Evolutionary conservation across 2,113 vertebrate species (phyloP).

Genomic region (Actenoides lindsayi): DNA sequence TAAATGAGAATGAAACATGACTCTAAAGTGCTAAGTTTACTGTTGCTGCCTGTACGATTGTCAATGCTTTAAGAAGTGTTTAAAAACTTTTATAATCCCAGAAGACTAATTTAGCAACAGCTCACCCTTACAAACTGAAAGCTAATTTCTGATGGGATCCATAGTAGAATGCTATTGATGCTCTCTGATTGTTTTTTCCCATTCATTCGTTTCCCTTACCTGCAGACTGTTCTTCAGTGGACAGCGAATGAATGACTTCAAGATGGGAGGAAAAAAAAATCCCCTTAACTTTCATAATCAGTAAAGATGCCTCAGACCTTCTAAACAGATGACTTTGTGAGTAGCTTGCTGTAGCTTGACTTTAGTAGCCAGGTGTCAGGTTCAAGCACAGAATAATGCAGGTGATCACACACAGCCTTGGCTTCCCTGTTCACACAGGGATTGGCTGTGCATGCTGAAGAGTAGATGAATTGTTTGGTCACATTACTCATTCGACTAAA

Average conservation of each 20-base stretch:
- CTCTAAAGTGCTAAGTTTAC: neutral
- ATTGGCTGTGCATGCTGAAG: neutral
- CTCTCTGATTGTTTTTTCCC: neutral
- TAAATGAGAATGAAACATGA: neutral
- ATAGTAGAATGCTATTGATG: neutral
- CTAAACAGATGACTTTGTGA: neutral
- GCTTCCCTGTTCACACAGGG: neutral
- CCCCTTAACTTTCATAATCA: neutral
- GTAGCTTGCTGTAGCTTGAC: neutral
- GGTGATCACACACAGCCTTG: neutral
- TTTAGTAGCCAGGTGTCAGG: neutral
- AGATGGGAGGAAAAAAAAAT: neutral
- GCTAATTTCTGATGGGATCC: neutral
- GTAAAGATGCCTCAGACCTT: neutral
- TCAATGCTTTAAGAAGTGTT: neutral
- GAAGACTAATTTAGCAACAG: constrained; percentile 46
- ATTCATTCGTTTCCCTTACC: neutral
- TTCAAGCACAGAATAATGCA: neutral
- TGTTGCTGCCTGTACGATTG: neutral
- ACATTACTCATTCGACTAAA: neutral
- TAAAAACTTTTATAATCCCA: constrained; percentile 53
- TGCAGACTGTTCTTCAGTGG: neutral
- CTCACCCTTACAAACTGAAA: constrained; percentile 3
- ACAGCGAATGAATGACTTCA: neutral
- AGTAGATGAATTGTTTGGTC: neutral